Evolutionary conservation across 2,888 invertebrate genomes (phyloP).

Genomic region (Melanophora roralis): DNA sequence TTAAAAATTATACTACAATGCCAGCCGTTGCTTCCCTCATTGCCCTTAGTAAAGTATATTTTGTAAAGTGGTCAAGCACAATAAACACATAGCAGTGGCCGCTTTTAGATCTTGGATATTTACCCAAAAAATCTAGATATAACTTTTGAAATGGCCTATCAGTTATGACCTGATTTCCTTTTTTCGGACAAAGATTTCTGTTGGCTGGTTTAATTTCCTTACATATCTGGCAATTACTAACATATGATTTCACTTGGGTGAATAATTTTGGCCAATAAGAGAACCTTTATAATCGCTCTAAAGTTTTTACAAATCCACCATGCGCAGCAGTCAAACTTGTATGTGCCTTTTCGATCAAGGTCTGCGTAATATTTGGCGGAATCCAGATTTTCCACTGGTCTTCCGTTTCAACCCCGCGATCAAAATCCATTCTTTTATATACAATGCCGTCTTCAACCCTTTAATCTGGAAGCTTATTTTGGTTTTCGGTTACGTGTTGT

Average conservation of each 20-base stretch:
- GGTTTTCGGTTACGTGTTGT: neutral
- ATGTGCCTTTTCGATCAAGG: conserved; percentile 27
- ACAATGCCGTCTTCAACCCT: conserved; percentile 7
- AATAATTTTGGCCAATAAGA: conserved; percentile 43
- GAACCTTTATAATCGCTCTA: neutral
- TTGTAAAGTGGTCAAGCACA: conserved; percentile 56
- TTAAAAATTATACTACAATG: conserved; percentile 38
- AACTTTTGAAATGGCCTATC: conserved; percentile 2
- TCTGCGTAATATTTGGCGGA: neutral
- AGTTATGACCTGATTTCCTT: conserved; percentile 29
- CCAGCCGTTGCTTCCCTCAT: conserved; percentile 35
- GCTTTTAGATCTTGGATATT: conserved; percentile 50
- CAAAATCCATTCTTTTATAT: neutral
- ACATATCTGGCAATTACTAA: conserved; percentile 6
- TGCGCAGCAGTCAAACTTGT: neutral
- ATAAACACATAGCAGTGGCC: conserved; percentile 45
- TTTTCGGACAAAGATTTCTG: neutral
- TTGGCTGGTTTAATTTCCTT: conserved; percentile 27
- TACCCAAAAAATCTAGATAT: conserved; percentile 58
- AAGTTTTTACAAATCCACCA: conserved; percentile 22
- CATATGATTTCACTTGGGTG: conserved; percentile 7
- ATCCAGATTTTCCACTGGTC: conserved; percentile 11
- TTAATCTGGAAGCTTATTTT: conserved; percentile 17
- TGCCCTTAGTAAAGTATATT: conserved; percentile 52
- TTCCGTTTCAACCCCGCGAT: neutral